Evolutionary conservation across 2,113 vertebrate genomes (phyloP).

Genomic region (Ochotona princeps): DNA sequence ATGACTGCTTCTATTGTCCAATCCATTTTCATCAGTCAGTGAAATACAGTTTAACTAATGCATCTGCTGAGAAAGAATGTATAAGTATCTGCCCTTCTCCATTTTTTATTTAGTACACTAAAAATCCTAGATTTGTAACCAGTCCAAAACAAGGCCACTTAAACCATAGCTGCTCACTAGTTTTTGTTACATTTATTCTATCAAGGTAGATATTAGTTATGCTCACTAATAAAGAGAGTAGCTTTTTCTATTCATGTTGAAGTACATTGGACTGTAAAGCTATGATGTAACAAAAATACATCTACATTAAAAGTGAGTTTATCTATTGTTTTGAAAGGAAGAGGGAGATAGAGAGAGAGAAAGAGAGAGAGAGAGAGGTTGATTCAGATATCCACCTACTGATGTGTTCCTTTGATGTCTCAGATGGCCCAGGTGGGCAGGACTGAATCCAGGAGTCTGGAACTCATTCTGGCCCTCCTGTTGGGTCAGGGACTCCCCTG

Average conservation of each 20-base stretch:
- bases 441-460: too few relatives aligned
- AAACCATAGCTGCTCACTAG: not conserved
- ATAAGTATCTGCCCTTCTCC: not conserved
- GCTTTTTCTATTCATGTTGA: not conserved
- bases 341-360: too few relatives aligned
- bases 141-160: not conserved
- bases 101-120: not conserved
- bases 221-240: not conserved
- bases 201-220: not conserved
- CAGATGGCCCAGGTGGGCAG: too few relatives aligned
- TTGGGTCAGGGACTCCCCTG: too few relatives aligned
- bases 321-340: too few relatives aligned
- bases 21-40: not conserved
- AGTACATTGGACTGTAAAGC: not conserved
- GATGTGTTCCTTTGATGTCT: too few relatives aligned
- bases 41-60: not conserved
- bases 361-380: too few relatives aligned
- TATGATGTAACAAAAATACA: too few relatives aligned
- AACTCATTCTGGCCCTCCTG: too few relatives aligned
- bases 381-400: too few relatives aligned
- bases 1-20: not conserved
- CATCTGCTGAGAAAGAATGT: not conserved
- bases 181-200: not conserved
- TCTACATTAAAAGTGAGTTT: too few relatives aligned
- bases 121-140: not conserved